phyloP scores from a whole-genome alignment of 2,888 invertebrate species.

The Clunio marinus region DNA sequence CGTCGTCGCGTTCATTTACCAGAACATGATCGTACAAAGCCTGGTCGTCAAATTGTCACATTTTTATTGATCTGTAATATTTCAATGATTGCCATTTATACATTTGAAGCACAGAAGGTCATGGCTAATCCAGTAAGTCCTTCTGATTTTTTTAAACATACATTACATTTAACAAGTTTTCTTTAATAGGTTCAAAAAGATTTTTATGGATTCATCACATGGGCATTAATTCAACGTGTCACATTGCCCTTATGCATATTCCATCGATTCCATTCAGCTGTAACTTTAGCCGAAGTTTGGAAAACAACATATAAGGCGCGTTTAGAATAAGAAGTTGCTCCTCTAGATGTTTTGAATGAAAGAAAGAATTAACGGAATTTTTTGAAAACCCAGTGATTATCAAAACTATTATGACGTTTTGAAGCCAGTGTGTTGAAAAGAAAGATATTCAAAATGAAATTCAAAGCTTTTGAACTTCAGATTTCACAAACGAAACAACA shows the following conservation, averaged over 20 bases:
- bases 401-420: no score
- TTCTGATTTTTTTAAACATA: constrained; percentile 19
- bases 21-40: constrained; percentile 90
- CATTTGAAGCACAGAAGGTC: constrained; percentile 91
- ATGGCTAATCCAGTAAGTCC: constrained; percentile 78
- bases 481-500: no score
- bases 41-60: constrained; percentile 91
- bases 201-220: constrained; percentile 88
- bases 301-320: constrained; percentile 91
- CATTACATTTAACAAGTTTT: neutral
- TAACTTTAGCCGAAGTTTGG: constrained; percentile 93
- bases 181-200: constrained; percentile 68
- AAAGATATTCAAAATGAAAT: no score
- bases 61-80: constrained; percentile 93
- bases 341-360: neutral
- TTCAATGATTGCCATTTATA: constrained; percentile 94
- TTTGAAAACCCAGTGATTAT: neutral
- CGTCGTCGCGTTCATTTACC: constrained; percentile 86
- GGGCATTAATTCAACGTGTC: constrained; percentile 89
- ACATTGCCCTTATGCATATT: constrained; percentile 93
- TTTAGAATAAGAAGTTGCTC: constrained; percentile 62
- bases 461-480: no score
- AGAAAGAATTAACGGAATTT: neutral
- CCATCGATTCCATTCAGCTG: constrained; percentile 93
- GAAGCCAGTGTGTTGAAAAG: no score